A percentile compares a stretch with the other conserved stretches of the same genome.
These are phyloP conservation scores for Pseudonaja textilis DNA, from an alignment of 2,113 vertebrate genomes.

Conservation along the genomic window DNA sequence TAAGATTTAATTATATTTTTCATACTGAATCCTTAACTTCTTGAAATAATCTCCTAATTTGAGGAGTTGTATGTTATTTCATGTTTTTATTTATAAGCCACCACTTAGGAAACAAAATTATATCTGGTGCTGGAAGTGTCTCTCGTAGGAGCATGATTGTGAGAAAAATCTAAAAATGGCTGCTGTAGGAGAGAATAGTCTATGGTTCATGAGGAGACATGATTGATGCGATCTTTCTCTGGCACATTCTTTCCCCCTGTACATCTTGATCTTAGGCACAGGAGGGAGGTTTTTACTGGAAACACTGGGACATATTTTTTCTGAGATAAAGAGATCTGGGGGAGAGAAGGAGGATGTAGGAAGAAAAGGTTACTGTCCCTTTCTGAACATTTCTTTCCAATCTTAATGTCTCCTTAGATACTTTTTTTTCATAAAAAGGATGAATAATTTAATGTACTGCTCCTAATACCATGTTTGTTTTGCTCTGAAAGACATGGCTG, in stretches of 20 bases:
- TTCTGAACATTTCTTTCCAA: background rate
- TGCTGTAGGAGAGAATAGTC: background rate
- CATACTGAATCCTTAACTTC: background rate
- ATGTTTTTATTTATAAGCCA: background rate
- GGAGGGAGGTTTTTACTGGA: background rate
- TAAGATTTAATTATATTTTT: background rate
- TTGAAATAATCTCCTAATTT: background rate
- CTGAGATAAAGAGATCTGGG: background rate
- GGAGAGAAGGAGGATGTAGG: background rate
- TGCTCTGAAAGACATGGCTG: background rate
- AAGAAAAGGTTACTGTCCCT: background rate
- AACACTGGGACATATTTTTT: background rate
- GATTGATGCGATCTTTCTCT: background rate
- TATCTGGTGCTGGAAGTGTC: background rate
- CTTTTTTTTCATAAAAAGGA: background rate
- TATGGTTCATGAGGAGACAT: background rate
- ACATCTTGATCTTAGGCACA: background rate
- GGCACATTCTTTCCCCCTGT: too few species aligned
- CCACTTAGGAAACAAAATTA: background rate
- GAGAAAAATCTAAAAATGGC: background rate
- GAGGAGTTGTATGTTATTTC: background rate
- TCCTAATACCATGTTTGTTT: background rate
- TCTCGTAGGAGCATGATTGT: too few species aligned
- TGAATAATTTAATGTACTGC: background rate
- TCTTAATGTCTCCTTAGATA: background rate